Conservation (phyloP, 2,888 invertebrate genomes). For the Plebejus argus region DNA sequence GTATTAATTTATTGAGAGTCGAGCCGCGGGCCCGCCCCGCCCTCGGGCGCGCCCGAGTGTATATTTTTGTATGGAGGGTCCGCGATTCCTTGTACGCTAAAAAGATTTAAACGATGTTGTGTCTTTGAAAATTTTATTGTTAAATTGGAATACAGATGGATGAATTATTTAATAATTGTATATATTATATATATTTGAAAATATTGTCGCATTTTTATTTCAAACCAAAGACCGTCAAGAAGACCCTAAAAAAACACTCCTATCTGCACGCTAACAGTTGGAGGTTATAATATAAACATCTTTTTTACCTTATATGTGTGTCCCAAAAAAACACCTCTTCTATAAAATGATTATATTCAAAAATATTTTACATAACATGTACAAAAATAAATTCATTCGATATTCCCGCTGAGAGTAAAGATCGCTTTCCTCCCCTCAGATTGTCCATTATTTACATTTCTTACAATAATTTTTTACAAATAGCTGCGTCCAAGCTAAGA, state of each 20-base stretch:
- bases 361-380: background rate
- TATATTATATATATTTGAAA: conserved; percentile 82
- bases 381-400: conserved; percentile 12
- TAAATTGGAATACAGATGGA: conserved; percentile 80
- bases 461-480: background rate
- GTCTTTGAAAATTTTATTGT: conserved; percentile 81
- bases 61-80: conserved; percentile 59
- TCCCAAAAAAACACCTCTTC: background rate
- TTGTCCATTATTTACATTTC: background rate
- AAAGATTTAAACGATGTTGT: conserved; percentile 77
- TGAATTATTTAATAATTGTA: conserved; percentile 81
- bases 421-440: background rate
- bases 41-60: conserved; percentile 39
- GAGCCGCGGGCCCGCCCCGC: conserved; percentile 30
- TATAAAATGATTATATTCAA: background rate
- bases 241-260: background rate
- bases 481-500: background rate
- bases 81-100: conserved; percentile 62
- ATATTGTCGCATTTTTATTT: conserved; percentile 48
- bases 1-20: conserved; percentile 26
- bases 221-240: background rate
- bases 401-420: background rate
- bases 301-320: no score
- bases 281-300: no score
- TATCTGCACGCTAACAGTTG: no score